Evolutionary conservation across 2,113 vertebrate species (phyloP).

Genomic region (Phalacrocorax brasilianus): DNA sequence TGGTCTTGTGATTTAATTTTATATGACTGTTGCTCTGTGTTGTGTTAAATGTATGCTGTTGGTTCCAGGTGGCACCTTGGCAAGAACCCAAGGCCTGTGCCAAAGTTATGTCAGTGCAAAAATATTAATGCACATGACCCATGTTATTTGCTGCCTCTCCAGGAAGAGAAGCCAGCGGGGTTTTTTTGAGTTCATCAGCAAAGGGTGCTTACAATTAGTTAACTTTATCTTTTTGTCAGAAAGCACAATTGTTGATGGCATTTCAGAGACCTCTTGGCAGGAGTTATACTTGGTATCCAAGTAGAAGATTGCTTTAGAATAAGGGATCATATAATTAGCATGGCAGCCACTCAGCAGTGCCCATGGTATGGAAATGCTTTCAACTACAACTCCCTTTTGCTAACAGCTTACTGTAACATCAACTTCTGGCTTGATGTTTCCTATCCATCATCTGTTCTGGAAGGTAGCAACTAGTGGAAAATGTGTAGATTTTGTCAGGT

Average conservation of each 20-base stretch:
- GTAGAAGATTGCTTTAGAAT: constrained; percentile 23
- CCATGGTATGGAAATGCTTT: not conserved
- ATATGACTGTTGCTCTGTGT: constrained; percentile 34
- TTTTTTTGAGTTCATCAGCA: not conserved
- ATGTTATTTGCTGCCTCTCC: not conserved
- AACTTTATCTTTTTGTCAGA: constrained; percentile 51
- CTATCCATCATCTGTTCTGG: not conserved
- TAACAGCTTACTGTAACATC: not conserved
- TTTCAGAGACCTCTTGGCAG: constrained; percentile 9
- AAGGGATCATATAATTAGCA: constrained; percentile 1
- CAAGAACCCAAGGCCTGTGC: constrained; percentile 23
- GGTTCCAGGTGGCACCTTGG: constrained; percentile 57
- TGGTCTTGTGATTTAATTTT: constrained; percentile 44
- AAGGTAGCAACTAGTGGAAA: not conserved
- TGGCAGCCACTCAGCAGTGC: constrained; percentile 3
- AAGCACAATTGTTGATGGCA: constrained; percentile 39
- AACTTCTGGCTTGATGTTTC: not conserved
- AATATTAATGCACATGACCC: constrained; percentile 43
- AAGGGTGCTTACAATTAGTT: constrained; percentile 42
- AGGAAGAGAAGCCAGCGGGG: constrained; percentile 5
- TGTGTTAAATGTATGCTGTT: constrained; percentile 38
- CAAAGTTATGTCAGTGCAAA: constrained; percentile 45
- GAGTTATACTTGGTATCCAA: constrained; percentile 12
- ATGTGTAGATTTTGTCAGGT: not conserved
- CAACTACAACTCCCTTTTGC: not conserved